phyloP scores from a whole-genome alignment of 2,113 vertebrate species.

The Megaleporinus macrocephalus region DNA sequence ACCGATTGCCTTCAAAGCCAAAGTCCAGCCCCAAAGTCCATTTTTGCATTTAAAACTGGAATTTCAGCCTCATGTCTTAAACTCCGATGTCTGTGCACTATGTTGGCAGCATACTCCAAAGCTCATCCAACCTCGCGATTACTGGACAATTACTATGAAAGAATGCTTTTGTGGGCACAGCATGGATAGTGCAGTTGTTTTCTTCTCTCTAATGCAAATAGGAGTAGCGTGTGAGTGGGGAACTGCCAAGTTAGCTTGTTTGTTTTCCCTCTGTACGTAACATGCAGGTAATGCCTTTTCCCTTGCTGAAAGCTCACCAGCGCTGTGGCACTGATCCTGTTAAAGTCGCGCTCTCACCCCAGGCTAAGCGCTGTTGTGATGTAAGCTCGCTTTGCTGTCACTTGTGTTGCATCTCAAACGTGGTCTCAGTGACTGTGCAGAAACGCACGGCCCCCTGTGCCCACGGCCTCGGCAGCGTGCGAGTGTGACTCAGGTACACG shows the following conservation, averaged over 20 bases:
- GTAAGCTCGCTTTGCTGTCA: slow-evolving; percentile 19
- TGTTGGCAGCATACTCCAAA: no score
- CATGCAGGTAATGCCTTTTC: slow-evolving; percentile 1
- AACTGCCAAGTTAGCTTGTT: slow-evolving; percentile 10
- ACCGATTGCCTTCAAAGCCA: no score
- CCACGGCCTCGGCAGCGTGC: not conserved
- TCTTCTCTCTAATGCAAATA: not conserved
- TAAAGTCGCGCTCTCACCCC: slow-evolving; percentile 23
- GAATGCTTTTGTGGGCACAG: not conserved
- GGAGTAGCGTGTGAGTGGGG: not conserved
- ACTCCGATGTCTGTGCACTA: no score
- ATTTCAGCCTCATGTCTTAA: no score
- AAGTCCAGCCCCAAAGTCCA: no score
- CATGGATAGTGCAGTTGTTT: not conserved
- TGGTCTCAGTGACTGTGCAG: slow-evolving; percentile 12
- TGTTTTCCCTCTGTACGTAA: not conserved
- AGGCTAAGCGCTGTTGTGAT: slow-evolving; percentile 29
- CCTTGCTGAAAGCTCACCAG: not conserved
- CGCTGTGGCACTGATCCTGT: slow-evolving; percentile 21
- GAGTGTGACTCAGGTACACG: not conserved
- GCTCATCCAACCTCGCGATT: no score
- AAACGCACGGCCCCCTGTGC: slow-evolving; percentile 3
- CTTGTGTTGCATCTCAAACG: slow-evolving; percentile 18
- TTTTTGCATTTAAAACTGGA: no score
- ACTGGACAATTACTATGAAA: not conserved